Evolutionary conservation across 2,888 invertebrate genomes (phyloP), one percentile per base, ranked within the genome.

Genomic region (Caenorhabditis sinica): DNA sequence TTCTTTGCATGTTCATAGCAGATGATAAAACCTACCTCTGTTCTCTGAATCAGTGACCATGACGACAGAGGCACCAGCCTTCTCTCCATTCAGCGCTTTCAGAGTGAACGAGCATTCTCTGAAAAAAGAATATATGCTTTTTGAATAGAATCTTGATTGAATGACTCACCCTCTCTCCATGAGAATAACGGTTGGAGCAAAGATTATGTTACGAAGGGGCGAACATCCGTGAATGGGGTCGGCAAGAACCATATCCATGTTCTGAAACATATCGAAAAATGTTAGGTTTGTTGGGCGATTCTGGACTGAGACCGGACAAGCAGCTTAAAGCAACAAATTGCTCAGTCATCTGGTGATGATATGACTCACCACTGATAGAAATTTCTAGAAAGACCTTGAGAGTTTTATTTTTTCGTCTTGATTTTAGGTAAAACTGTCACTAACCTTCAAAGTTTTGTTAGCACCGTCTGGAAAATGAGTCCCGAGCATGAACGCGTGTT

Each of bases 41-140:
- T 84, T 80, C 33, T 71, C 58, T 11, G 90, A 87, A 76, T 90
- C 90, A 1, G 90, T 90, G 25, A 90, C 84, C 56, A 90, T 81
- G 2, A 86, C 87, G 13, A 89, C 82, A 15, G 71, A 23, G 11
- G 89, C 90, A 17, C 90, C 90, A 5, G 90, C 90, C 11, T 82
- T 61, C 40, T 89, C 81, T 20, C 85, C 90, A 56, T 90, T 86
- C 5, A 89, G 33, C 8, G 83, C 87, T 83, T 90, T 90, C 23
- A 85, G 87, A 0, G 89, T 87, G 73, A 90, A 90, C 0, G 90
- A 88, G 53, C 90, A 90, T 3, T 88, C 89, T 20, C 89, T 90
- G 72, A 76, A 89, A 71, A n/a, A 20, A 13, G 6, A 13, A 40
- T 40, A 5, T 11, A 13, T 23, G 0, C 0, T 17, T 65, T 40